Evolutionary conservation across 2,113 vertebrate species (phyloP).

Genomic region (Antechinus stuartii): DNA sequence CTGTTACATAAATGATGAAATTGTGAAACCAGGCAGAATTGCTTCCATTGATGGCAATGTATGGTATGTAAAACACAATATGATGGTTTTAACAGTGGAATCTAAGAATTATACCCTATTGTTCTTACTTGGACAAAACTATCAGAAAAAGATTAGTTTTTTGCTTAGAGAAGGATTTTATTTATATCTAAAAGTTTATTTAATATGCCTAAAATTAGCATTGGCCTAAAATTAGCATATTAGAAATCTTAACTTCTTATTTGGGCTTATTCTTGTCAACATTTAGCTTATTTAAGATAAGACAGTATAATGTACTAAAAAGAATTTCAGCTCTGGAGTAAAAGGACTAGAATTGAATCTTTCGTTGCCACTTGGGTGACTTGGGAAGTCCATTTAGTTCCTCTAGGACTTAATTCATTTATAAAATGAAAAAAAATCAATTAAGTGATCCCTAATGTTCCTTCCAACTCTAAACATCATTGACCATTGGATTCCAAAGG

Average conservation of each 20-base stretch:
- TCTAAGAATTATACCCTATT: neutral
- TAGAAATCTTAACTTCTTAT: neutral
- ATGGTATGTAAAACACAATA: slow-evolving; percentile 72
- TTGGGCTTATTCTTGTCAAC: neutral
- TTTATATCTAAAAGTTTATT: neutral
- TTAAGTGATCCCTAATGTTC: neutral
- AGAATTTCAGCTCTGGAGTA: neutral
- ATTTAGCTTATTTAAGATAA: slow-evolving; percentile 1
- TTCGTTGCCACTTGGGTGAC: neutral
- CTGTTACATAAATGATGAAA: slow-evolving; percentile 70
- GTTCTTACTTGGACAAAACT: neutral
- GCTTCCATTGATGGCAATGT: slow-evolving; percentile 66
- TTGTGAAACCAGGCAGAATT: slow-evolving; percentile 64
- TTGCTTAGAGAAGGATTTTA: neutral
- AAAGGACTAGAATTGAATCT: neutral
- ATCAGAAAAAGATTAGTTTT: slow-evolving; percentile 7
- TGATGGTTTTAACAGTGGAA: neutral
- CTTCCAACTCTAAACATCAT: neutral
- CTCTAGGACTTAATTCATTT: neutral
- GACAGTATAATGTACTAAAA: neutral
- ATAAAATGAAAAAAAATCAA: neutral
- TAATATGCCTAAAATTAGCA: neutral
- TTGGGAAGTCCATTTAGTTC: neutral
- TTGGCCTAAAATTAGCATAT: neutral
- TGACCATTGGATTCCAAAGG: neutral